phyloP scores from a whole-genome alignment of 92 coral and sea anemone species.

The Diadumene lineata region DNA sequence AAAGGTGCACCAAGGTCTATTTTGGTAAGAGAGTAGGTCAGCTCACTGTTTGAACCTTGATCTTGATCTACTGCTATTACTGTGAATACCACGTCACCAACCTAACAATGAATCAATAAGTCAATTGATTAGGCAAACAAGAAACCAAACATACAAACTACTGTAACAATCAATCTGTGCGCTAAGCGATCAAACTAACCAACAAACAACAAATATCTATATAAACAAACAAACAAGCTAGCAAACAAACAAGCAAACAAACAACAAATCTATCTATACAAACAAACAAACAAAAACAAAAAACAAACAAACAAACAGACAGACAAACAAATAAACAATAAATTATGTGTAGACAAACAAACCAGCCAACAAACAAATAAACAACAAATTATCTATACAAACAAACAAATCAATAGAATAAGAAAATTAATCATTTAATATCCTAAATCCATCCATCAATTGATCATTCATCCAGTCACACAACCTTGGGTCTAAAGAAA shows the following conservation, averaged over 20 bases:
- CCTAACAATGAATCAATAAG: not conserved
- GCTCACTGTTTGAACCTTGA: constrained; percentile 72
- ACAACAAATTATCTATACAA: too few relatives aligned
- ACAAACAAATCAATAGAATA: too few relatives aligned
- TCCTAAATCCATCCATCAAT: not conserved
- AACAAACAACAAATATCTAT: too few relatives aligned
- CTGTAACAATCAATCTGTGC: too few relatives aligned
- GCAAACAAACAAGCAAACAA: not conserved
- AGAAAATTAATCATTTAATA: not conserved
- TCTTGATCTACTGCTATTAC: constrained; percentile 81
- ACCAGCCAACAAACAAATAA: not conserved
- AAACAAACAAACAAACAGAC: not conserved
- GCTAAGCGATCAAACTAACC: too few relatives aligned
- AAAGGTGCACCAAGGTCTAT: constrained; percentile 76
- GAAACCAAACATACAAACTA: not conserved
- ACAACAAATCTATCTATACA: not conserved
- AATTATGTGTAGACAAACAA: not conserved
- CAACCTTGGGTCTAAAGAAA: not conserved
- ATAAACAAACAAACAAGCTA: not conserved
- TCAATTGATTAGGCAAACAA: not conserved
- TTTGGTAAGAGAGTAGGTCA: constrained; percentile 59
- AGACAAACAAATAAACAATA: not conserved
- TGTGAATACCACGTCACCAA: constrained; percentile 66
- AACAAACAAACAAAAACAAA: not conserved
- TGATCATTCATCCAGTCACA: not conserved